These are phyloP conservation scores for Enteromius paludinosus DNA, from an alignment of 2,797 vertebrate genomes.

Conservation along the genomic window DNA sequence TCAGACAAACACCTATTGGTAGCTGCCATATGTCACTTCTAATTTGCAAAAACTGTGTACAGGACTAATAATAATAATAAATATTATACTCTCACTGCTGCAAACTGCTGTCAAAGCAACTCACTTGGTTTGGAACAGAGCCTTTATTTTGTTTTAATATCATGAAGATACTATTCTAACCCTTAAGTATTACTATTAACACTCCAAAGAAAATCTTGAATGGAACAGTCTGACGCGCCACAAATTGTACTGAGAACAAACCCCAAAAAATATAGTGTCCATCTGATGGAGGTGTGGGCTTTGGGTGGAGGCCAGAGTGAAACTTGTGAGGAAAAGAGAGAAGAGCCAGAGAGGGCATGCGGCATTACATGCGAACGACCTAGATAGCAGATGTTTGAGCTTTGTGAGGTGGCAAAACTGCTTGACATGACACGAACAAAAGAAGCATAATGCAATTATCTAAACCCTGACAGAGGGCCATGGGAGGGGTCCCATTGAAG, in stretches of 20 bases:
- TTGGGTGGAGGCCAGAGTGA: slow-evolving; percentile 26
- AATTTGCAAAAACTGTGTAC: not conserved
- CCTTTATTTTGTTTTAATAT: not conserved
- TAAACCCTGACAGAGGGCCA: slow-evolving; percentile 48
- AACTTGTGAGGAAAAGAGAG: slow-evolving; percentile 22
- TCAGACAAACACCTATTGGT: not conserved
- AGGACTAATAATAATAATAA: not conserved
- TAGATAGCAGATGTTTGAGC: slow-evolving; percentile 74
- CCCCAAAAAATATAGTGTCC: slow-evolving; percentile 14
- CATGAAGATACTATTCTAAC: not conserved
- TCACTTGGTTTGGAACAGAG: not conserved
- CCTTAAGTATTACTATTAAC: not conserved
- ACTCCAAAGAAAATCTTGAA: not conserved
- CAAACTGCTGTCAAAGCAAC: slow-evolving; percentile 8
- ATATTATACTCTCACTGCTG: too few species aligned
- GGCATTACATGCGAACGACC: slow-evolving; percentile 71
- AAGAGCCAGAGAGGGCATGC: slow-evolving; percentile 48
- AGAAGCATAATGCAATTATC: slow-evolving; percentile 74
- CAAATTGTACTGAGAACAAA: slow-evolving; percentile 9
- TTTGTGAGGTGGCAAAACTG: slow-evolving; percentile 71
- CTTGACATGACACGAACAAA: slow-evolving; percentile 74
- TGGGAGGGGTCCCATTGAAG: slow-evolving; percentile 45
- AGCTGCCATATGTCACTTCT: not conserved
- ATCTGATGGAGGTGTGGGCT: slow-evolving; percentile 16
- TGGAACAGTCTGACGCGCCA: not conserved